Evolutionary conservation across 2,113 vertebrate species (phyloP).

Genomic region (Mungos mungo): DNA sequence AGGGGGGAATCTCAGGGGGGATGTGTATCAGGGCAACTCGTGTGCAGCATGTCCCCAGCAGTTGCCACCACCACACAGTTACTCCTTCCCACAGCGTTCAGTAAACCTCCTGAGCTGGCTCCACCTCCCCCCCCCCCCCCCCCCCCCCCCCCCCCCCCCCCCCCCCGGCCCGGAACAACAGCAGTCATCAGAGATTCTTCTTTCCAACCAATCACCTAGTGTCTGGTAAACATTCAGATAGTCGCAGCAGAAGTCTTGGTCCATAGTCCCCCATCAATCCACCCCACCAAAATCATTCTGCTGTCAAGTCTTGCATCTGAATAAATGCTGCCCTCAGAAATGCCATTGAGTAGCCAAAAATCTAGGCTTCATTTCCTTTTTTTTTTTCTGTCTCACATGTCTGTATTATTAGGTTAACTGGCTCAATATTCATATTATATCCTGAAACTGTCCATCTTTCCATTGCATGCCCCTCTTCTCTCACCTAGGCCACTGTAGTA

Average conservation of each 20-base stretch:
- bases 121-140: background rate
- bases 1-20: background rate
- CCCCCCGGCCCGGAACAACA: background rate
- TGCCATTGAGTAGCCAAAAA: background rate
- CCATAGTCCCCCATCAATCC: too few species aligned
- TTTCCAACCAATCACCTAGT: background rate
- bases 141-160: too few species aligned
- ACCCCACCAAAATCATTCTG: background rate
- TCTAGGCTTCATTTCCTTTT: background rate
- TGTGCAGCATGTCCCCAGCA: rapidly evolving
- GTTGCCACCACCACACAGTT: rapidly evolving
- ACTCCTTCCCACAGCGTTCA: background rate
- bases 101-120: background rate
- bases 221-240: background rate
- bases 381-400: background rate
- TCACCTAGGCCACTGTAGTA: too few species aligned
- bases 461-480: background rate
- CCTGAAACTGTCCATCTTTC: background rate
- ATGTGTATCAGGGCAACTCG: background rate
- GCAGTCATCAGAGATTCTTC: background rate
- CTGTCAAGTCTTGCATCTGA: background rate
- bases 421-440: background rate
- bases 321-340: background rate
- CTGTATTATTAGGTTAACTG: background rate
- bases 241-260: background rate